Evolutionary conservation across 1,140 invertebrate species (phyloP).

Genomic region (Sinella curviseta): DNA sequence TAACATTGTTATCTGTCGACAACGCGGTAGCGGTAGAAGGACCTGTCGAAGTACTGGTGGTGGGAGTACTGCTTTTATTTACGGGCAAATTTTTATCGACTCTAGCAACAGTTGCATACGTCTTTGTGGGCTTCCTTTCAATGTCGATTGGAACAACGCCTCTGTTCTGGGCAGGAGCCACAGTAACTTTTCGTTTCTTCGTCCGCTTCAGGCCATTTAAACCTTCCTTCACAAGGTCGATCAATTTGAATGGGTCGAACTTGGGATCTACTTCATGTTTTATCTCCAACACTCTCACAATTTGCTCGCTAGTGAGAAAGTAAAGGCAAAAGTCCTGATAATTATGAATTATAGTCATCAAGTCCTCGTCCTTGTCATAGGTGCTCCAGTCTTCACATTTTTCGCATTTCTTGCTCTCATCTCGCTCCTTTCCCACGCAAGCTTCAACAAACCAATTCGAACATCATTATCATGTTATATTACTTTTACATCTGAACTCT

Average conservation of each 20-base stretch:
- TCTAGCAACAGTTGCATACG: neutral
- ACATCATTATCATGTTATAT: neutral
- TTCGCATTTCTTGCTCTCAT: neutral
- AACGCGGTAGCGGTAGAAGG: no score
- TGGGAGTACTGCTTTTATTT: neutral
- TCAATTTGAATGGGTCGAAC: neutral
- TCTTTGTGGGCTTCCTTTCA: neutral
- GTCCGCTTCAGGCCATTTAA: neutral
- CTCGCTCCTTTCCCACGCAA: neutral
- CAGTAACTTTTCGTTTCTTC: neutral
- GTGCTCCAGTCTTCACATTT: slow-evolving; percentile 16
- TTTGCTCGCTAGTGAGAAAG: neutral
- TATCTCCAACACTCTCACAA: neutral
- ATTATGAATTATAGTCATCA: neutral
- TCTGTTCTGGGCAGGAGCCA: neutral
- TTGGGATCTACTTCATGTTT: neutral
- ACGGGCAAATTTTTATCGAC: neutral
- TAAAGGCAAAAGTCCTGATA: neutral
- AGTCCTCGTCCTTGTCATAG: neutral
- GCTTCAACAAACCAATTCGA: neutral
- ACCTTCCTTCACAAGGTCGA: neutral
- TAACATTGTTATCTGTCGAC: no score
- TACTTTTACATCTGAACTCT: neutral
- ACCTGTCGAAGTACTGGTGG: no score
- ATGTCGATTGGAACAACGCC: neutral